These are phyloP conservation scores for Seriola rivoliana DNA, from an alignment of 2,113 vertebrate species.

Conservation along the genomic window DNA sequence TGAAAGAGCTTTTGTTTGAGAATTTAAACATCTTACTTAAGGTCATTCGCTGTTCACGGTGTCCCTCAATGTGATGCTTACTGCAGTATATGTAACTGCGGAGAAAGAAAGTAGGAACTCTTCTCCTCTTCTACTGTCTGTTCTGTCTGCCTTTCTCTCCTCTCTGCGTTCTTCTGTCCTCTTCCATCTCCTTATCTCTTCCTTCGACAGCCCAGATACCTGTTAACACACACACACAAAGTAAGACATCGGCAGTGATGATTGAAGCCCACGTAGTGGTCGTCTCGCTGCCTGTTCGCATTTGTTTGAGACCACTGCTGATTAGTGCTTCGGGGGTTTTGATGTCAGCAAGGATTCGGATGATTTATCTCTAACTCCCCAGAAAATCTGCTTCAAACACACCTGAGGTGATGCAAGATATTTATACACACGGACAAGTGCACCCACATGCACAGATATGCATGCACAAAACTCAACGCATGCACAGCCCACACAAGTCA, in stretches of 20 bases:
- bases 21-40: neutral
- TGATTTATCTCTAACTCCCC: constrained; percentile 62
- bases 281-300: constrained; percentile 53
- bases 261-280: constrained; percentile 61
- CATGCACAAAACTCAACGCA: constrained; percentile 2
- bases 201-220: constrained; percentile 40
- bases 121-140: neutral
- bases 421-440: constrained; percentile 48
- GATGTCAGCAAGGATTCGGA: constrained; percentile 62
- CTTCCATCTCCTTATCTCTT: constrained; percentile 39
- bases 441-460: constrained; percentile 22
- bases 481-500: constrained; percentile 23
- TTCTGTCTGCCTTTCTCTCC: neutral
- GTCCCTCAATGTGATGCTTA: neutral
- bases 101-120: neutral
- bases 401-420: constrained; percentile 61
- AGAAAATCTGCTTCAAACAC: constrained; percentile 61
- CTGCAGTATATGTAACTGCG: neutral
- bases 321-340: constrained; percentile 60
- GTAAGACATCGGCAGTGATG: constrained; percentile 44
- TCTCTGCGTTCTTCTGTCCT: neutral
- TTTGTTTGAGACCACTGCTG: constrained; percentile 59
- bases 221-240: constrained; percentile 47
- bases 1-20: neutral
- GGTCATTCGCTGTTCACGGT: neutral